Base-by-base conservation (phyloP, 2,113 vertebrate species). In the Plecturocebus donacophilus region DNA sequence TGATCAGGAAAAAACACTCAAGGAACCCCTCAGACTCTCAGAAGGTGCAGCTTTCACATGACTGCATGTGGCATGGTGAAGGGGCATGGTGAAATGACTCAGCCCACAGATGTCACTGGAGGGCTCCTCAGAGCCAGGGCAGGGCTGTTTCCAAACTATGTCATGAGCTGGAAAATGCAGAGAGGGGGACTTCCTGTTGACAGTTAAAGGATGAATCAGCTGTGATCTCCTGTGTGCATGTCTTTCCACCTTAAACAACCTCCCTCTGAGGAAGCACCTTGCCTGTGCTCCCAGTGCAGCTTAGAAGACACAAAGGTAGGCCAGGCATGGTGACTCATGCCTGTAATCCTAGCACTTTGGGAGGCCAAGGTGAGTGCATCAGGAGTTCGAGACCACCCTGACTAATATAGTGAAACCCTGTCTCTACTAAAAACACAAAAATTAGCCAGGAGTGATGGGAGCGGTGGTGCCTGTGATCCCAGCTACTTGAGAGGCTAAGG, bases 11-110 rank as follows among this genome's bases (percentile, higher is more conserved):
- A 68, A 30, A n/a, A 21, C 1, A 17, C 45, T 35, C 30, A 4
- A 14, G 4, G 40, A 68, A 21, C 56, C 32, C 17, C 11, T 10
- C 19, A 17, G 17, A 1, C 8, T 45, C 32, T 16, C 45, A 25
- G 40, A 25, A 80, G 25, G 54, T 47, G 3, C 7, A 12, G n/a
- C 38, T 80, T 49, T 66, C 20, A 70, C 49, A 66, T 21, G 73
- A 42, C 4, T 1, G 25, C n/a, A 20, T 0, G 4, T 45, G 8
- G 35, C 12, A 1, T 35, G 75, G 75, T 32, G 14, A 1, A 76
- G 45, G 52, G 87, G 52, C 66, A n/a, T 25, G 1, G 25, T 32
- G 47, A 66, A 79, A 83, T 17, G 38, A 75, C 35, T 75, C 54
- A 49, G 79, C 8, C 17, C 40, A 61, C 4, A 14, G 58, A 58